These are phyloP conservation scores for Dastarcus helophoroides DNA, from an alignment of 2,888 invertebrate genomes.

Conservation along the genomic window DNA sequence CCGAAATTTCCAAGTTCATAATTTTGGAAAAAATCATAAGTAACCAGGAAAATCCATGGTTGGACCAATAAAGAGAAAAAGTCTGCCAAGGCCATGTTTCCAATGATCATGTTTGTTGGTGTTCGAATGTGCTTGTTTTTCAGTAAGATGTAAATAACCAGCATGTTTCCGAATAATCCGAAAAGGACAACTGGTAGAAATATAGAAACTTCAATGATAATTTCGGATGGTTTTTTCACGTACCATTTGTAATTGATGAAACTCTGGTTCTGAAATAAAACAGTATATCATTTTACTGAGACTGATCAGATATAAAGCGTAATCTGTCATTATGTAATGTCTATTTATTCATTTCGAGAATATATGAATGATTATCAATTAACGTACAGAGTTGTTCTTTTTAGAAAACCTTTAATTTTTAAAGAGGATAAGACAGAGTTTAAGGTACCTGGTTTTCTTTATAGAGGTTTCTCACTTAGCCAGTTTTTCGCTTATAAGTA, in stretches of 20 bases:
- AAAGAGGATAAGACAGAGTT: too few relatives aligned
- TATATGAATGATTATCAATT: too few relatives aligned
- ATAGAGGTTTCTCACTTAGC: too few relatives aligned
- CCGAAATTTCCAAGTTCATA: conserved; percentile 62
- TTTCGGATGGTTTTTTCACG: conserved; percentile 46
- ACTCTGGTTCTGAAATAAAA: conserved; percentile 3
- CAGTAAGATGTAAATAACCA: conserved; percentile 51
- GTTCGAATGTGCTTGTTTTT: conserved; percentile 52
- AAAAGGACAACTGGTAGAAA: conserved; percentile 50
- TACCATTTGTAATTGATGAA: conserved; percentile 60
- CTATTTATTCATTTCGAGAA: too few relatives aligned
- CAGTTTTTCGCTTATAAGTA: too few relatives aligned
- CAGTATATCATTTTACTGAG: too few relatives aligned
- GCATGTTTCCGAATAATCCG: conserved; percentile 56
- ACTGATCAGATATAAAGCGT: too few relatives aligned
- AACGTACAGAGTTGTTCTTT: too few relatives aligned
- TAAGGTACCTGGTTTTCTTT: too few relatives aligned
- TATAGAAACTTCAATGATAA: conserved; percentile 47
- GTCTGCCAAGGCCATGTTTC: conserved; percentile 65
- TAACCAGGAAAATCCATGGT: conserved; percentile 63
- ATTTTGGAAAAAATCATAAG: conserved; percentile 63
- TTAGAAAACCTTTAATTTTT: too few relatives aligned
- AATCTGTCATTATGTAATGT: too few relatives aligned
- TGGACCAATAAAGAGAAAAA: conserved; percentile 53
- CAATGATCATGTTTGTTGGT: conserved; percentile 60